Base-by-base conservation (phyloP, 2,113 vertebrate genomes). In the Cyprinodon tularosa region DNA sequence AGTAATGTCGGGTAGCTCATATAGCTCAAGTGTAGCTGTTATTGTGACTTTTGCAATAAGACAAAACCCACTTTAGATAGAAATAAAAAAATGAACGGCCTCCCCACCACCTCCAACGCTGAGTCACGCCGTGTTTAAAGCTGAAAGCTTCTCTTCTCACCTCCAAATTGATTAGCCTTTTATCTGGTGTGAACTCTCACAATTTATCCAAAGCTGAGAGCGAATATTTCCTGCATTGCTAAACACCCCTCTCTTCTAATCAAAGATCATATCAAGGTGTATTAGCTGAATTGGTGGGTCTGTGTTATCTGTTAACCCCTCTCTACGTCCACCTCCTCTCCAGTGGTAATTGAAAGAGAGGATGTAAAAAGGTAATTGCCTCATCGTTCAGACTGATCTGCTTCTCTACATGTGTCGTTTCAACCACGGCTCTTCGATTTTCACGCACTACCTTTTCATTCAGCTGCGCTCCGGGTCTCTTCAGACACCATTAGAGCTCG, bases 351-450 rank as follows among this genome's bases (percentile, higher is more conserved):
- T 90, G 86, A 85, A 85, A 85, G 86, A 84, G 89, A 86, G 90
- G 88, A 81, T 90, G 87, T 89, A 88, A 84, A 66, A 68, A 83
- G 72, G 84, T 92, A 91, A 91, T 86, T 84, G 86, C 74, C 80
- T 91, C 87, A 88, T 92, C 79, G 66, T 65, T 93, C 86, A 84
- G 80, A 69, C 77, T 47, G 80, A 74, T 87, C 82, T 66, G 76
- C 38, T 73, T 38, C 42, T 71, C 76, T 73, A 69, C 78, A 85
- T 83, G 70, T 80, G n/a, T 57, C 2, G 8, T 84, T 79, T 81
- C 59, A 66, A 62, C 66, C 76, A 67, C 42, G 83, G 85, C 68
- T 80, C 89, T 68, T 73, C 17, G 20, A 84, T 86, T 89, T 85
- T 83, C 78, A 70, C 70, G 53, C 75, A 62, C 74, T 62, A 57